Percentiles rank a stretch among this genome's conserved stretches.
Evolutionary conservation across 2,113 vertebrate species (phyloP).

Genomic region (Megalops atlanticus): DNA sequence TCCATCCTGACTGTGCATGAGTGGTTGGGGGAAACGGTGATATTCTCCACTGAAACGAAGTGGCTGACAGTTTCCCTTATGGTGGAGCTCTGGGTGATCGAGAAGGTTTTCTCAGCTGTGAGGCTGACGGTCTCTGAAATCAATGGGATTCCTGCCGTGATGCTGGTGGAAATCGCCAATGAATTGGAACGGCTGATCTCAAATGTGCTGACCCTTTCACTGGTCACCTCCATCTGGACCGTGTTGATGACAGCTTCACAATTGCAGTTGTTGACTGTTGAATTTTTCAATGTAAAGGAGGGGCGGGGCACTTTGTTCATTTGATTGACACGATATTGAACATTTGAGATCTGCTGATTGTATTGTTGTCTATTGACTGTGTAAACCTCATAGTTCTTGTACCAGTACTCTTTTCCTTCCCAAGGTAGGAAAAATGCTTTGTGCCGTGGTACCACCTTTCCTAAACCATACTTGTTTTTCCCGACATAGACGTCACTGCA

Average conservation of each 20-base stretch:
- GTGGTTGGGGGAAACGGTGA: conserved; percentile 49
- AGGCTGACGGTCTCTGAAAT: conserved; percentile 60
- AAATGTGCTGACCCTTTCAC: conserved; percentile 58
- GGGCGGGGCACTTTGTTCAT: conserved; percentile 66
- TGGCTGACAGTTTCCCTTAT: conserved; percentile 59
- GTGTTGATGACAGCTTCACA: conserved; percentile 62
- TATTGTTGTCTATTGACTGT: conserved; percentile 66
- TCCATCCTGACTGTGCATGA: conserved; percentile 50
- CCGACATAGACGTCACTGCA: conserved; percentile 64
- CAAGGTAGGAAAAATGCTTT: conserved; percentile 73
- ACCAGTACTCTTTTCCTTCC: conserved; percentile 73
- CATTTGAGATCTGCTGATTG: conserved; percentile 66
- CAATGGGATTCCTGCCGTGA: conserved; percentile 68
- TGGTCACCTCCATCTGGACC: conserved; percentile 64
- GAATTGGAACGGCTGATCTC: conserved; percentile 68
- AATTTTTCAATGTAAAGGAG: conserved; percentile 67
- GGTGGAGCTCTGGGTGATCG: conserved; percentile 64
- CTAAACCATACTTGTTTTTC: conserved; percentile 74
- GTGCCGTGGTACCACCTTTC: conserved; percentile 68
- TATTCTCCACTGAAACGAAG: conserved; percentile 39
- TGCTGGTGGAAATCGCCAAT: conserved; percentile 60
- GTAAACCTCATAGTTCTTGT: conserved; percentile 70
- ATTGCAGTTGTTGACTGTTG: conserved; percentile 66
- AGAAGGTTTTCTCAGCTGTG: conserved; percentile 61
- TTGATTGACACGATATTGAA: conserved; percentile 64